Base-by-base conservation (phyloP, 2,888 invertebrate species). In the Euproctis similis region DNA sequence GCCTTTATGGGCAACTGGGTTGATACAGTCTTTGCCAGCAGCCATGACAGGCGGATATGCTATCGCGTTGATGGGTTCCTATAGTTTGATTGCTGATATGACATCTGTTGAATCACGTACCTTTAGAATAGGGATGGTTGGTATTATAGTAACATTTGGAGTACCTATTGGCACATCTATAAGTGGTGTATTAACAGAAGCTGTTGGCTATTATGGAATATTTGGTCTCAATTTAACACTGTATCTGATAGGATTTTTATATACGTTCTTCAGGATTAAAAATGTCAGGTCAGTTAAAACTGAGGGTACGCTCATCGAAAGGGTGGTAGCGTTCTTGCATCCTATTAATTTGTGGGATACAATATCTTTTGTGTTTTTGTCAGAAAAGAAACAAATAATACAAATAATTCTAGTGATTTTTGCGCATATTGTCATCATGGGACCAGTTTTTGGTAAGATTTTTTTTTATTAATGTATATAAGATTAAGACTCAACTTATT, bases 1-100 rank as follows among this genome's bases (percentile, higher is more conserved):
- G 86, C 82, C 86, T 7, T 56, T 87, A 18, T 86, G 87, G 75
- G 60, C 69, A 0, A 86, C 84, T 23, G 88, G 78, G 2, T 55
- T 87, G 24, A 76, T 86, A 26, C 87, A 88, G 67, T 75, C 80
- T 2, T 44, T 88, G 1, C 75, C 88, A 1, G 78, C 86, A 1
- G 86, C 88, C 0, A 63, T 89, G 14, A 84, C 86, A 12, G 89
- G 90, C 13, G 88, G 89, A 11, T 69, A 78, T 34, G 78, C 88
- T 6, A 76, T 86, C 16, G 85, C 86, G 29, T 58, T 87, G 19
- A 85, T 88, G 78, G 87, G 87, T 2, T 72, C 88, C 24, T 87
- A 87, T 57, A 87, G 87, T 41, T 89, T 87, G 43, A 74, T 90
- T 4, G 86, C 88, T 11, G 87, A 88, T 43, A 78, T 88, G 5